Evolutionary conservation across 1,140 invertebrate species (phyloP), one percentile per base, ranked within the genome.

Genomic region (Zeugodacus cucurbitae): DNA sequence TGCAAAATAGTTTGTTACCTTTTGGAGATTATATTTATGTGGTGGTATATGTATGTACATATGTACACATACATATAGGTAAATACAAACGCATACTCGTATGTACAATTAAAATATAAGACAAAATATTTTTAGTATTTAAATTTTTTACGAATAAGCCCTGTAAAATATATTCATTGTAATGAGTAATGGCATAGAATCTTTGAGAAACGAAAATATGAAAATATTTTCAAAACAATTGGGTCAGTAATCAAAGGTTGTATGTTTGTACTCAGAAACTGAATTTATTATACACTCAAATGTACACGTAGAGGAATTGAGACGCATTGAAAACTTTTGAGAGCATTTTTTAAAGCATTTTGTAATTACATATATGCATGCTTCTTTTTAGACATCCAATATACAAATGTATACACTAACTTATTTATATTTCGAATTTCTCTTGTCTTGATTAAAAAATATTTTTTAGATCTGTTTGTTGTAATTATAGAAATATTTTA

Each of bases 161-260:
- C 22, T 34, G 6, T 41, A 41, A 37, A 70, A 74, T 74, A 3
- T n/a, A 82, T 26, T 48, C 41, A 48, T 29, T 48, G 74, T 37
- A 82, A 82, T 82, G 74, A 82, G 74, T 82, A 82, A 82, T 26
- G 44, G 41, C 74, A 29, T 82, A 26, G 41, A 82, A 82, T 82
- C 41, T 82, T 82, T 82, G 74, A 48, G n/a, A 48, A 54, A 82
- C 3, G 74, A 48, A 82, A 82, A 17, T 82, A 26, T 82, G 37
- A 41, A 82, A 82, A 74, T 74, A 74, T 82, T 82, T 82, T 82
- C 74, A 82, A 44, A 82, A 82, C 26, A 70, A 17, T 54, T 82
- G 74, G 74, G 74, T 82, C 74, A 54, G n/a, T 82, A 82, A 44
- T 82, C 74, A 29, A 82, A 82, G 74, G 74, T 82, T 82, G 74